Base-by-base conservation (phyloP, 1,140 invertebrate species). In the Akabosia matsudoensis region DNA sequence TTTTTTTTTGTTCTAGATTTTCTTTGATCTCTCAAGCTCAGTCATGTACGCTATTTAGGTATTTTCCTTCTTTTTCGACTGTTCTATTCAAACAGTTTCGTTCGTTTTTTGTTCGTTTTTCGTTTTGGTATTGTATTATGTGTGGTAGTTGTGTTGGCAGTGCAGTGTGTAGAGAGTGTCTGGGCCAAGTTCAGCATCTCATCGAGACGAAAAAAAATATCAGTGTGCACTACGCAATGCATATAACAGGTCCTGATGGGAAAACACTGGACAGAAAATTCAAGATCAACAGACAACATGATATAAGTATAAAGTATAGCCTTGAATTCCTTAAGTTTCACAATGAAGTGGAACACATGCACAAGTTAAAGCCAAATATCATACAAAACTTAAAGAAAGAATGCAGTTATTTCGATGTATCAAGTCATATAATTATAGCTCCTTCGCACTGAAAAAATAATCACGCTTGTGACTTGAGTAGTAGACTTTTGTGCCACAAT, bases 111-210 rank as follows among this genome's bases (percentile, higher is more conserved):
- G 10, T 13, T 10, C 54, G 4, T 61, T 61, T 61, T 24, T 13
- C 26, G n/a, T 51, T 10, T 13, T 51, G 45, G n/a, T 51, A n/a
- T 13, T 51, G 45, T 13, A n/a, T 51, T 51, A 51, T 51, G n/a
- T n/a, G n/a, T n/a, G n/a, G n/a, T n/a, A n/a, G n/a, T n/a, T 18
- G 37, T 18, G 37, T 45, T 7, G 7, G n/a, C 4, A n/a, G 54
- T n/a, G n/a, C n/a, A n/a, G n/a, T 31, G 28, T n/a, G 61, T 24
- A 67, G 10, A 67, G 61, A 67, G 31, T 67, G 61, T 67, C 61
- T 67, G 61, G 61, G 61, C 61, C 61, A 67, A 67, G 61, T 67
- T 67, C 61, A 67, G 61, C 22, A 67, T 61, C 54, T 16, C 54
- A 14, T n/a, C 24, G 54, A 61, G 37, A 45, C 37, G n/a, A 56